Base-by-base conservation (phyloP, 2,797 vertebrate species). In the Erethizon dorsatum region DNA sequence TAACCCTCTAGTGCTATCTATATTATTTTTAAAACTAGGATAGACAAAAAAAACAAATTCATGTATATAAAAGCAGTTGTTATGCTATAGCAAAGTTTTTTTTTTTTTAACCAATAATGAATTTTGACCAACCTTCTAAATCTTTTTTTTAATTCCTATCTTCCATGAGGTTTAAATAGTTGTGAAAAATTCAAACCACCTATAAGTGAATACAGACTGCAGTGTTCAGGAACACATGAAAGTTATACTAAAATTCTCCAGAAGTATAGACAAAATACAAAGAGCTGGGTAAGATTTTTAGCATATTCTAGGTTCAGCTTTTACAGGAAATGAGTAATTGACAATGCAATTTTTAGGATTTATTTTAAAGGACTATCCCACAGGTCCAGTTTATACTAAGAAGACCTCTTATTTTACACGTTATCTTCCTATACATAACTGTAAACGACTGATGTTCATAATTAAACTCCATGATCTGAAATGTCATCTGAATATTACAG, bases 1-100 rank as follows among this genome's bases (percentile, higher is more conserved):
- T 80, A 95, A 75, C 41, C 4, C 54, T 67, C 37, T 73, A 65
- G 9, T 92, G 82, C 31, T 73, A 88, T 65, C 31, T 41, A 78
- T 20, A 84, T 78, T 94, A 61, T 77, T 88, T 96, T 95, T 54
- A 63, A 96, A 95, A 91, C 6, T 83, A 83, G 15, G 26, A 69
- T 26, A 95, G 50, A 65, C n/a, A 73, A 69, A 90, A 78, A 71
- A n/a, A 41, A 45, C 10, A 41, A 6, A 91, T 47, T 52, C 65
- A 61, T 67, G 4, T 0, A 71, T 69, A 69, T 54, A 89, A 83
- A 61, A 52, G 31, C 13, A 82, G 22, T 57, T 69, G 47, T 5
- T 69, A 37, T 83, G 22, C 18, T 41, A 41, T 65, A 94, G 28
- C 8, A 95, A 94, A 89, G 7, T n/a, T n/a, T n/a, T 31, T 87